Evolutionary conservation across 2,888 invertebrate species (phyloP).

Genomic region (Villa cingulata): DNA sequence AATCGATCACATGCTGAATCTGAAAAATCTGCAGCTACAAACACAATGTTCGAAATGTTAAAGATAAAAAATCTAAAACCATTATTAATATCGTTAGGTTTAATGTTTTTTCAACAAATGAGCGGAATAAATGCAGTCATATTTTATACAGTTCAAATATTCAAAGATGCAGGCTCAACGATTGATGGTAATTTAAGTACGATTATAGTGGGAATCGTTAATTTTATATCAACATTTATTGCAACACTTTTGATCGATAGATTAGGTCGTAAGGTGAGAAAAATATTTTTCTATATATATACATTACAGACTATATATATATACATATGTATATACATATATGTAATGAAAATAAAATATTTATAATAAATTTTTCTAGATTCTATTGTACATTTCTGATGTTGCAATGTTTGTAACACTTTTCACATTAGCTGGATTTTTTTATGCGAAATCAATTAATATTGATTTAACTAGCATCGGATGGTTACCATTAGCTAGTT

Average conservation of each 20-base stretch:
- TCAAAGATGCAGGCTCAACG: slow-evolving; percentile 66
- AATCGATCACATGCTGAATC: slow-evolving; percentile 57
- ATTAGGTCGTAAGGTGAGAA: slow-evolving; percentile 59
- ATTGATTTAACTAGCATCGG: slow-evolving; percentile 45
- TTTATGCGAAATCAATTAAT: slow-evolving; percentile 49
- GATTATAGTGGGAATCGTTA: slow-evolving; percentile 78
- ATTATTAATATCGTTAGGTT: slow-evolving; percentile 63
- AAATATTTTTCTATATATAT: background rate
- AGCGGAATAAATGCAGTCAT: slow-evolving; percentile 93
- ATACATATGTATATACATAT: background rate
- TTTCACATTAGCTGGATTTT: slow-evolving; percentile 58
- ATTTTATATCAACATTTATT: slow-evolving; percentile 75
- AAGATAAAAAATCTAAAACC: slow-evolving; percentile 57
- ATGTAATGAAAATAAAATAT: background rate
- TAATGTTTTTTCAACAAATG: slow-evolving; percentile 93
- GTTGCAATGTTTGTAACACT: slow-evolving; percentile 63
- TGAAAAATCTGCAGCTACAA: slow-evolving; percentile 47
- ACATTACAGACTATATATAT: too few species aligned
- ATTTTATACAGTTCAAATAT: slow-evolving; percentile 81
- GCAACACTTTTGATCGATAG: slow-evolving; percentile 79
- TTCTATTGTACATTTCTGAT: slow-evolving; percentile 72
- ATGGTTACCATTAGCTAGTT: slow-evolving; percentile 67
- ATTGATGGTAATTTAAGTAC: slow-evolving; percentile 65
- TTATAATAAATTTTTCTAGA: slow-evolving; percentile 23
- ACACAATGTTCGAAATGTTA: slow-evolving; percentile 51